Evolutionary conservation across 2,888 invertebrate genomes (phyloP).

Genomic region (Meteorus colon): DNA sequence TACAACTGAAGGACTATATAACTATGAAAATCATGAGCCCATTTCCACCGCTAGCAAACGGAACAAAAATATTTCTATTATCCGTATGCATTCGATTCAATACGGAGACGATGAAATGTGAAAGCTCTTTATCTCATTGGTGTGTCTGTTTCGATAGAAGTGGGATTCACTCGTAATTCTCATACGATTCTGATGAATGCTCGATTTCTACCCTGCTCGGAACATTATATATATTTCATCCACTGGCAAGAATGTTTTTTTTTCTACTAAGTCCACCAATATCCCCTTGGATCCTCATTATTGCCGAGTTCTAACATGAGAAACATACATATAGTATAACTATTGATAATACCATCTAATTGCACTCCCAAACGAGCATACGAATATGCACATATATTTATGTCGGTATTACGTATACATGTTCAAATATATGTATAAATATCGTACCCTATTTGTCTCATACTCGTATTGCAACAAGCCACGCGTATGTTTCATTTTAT

Average conservation of each 20-base stretch:
- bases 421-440: constrained; percentile 52
- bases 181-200: too few relatives aligned
- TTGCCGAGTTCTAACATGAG: constrained; percentile 23
- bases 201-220: too few relatives aligned
- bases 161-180: too few relatives aligned
- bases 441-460: constrained; percentile 42
- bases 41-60: too few relatives aligned
- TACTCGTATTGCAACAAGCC: constrained; percentile 53
- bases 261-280: background rate
- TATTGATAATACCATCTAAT: constrained; percentile 62
- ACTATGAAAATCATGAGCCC: too few relatives aligned
- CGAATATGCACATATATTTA: background rate
- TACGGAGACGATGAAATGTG: too few relatives aligned
- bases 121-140: too few relatives aligned
- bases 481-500: constrained; percentile 63
- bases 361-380: constrained; percentile 55
- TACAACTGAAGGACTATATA: too few relatives aligned
- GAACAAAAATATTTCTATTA: too few relatives aligned
- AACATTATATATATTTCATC: too few relatives aligned
- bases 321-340: constrained; percentile 18
- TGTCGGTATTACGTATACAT: constrained; percentile 9
- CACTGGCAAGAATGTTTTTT: background rate
- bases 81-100: too few relatives aligned
- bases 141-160: too few relatives aligned
- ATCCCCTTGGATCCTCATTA: background rate